Evolutionary conservation across 2,888 invertebrate species (phyloP).

Genomic region (Lymantria dispar): DNA sequence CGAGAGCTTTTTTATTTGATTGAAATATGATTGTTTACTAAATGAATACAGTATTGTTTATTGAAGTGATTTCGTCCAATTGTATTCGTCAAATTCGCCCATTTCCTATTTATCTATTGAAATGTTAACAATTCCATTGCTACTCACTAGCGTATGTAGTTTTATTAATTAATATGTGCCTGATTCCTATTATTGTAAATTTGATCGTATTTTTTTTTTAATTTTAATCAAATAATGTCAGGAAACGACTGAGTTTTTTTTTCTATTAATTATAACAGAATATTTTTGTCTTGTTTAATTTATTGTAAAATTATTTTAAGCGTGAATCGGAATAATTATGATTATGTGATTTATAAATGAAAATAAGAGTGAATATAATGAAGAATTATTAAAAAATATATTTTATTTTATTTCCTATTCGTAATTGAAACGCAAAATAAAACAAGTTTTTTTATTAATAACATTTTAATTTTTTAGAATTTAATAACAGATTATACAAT

Average conservation of each 20-base stretch:
- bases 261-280: conserved; percentile 80
- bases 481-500: not conserved
- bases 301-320: conserved; percentile 79
- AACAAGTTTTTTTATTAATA: not conserved
- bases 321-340: conserved; percentile 79
- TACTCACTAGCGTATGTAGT: conserved; percentile 66
- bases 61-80: conserved; percentile 60
- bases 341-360: conserved; percentile 80
- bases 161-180: conserved; percentile 67
- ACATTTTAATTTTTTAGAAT: not conserved
- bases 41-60: conserved; percentile 49
- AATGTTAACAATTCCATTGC: conserved; percentile 45
- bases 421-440: not conserved
- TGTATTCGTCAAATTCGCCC: conserved; percentile 34
- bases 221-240: conserved; percentile 77
- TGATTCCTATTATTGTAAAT: conserved; percentile 81
- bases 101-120: conserved; percentile 32
- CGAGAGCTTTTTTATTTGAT: conserved; percentile 68
- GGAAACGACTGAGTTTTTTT: conserved; percentile 79
- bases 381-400: conserved; percentile 59
- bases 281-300: conserved; percentile 73
- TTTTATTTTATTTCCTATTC: not conserved
- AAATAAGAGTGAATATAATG: conserved; percentile 78
- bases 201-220: conserved; percentile 72
- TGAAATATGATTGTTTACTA: conserved; percentile 57